Evolutionary conservation across 1,140 invertebrate genomes (phyloP).

Genomic region (Chrysoperla carnea): DNA sequence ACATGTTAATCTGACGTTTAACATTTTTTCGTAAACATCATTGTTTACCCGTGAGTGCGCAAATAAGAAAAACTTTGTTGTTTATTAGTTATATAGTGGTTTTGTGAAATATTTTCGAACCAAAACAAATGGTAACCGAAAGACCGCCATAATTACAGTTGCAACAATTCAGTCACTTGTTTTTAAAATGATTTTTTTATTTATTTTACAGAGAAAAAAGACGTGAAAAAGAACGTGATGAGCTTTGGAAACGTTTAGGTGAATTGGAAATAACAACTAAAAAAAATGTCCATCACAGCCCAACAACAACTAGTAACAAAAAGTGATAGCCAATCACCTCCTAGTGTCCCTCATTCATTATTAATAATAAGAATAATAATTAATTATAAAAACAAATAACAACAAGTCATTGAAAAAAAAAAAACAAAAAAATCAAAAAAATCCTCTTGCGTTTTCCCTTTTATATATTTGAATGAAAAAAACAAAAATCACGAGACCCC

Average conservation of each 20-base stretch:
- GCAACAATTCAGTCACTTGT: background rate
- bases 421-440: background rate
- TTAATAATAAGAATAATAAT: background rate
- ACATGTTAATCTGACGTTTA: too few relatives aligned
- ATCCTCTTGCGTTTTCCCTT: background rate
- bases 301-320: conserved; percentile 20
- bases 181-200: conserved; percentile 1
- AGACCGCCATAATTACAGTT: background rate
- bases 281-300: conserved; percentile 14
- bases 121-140: too few relatives aligned
- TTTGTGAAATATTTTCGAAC: too few relatives aligned
- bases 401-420: background rate
- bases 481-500: too few relatives aligned
- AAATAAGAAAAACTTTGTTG: too few relatives aligned
- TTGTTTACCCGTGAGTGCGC: too few relatives aligned
- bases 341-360: background rate
- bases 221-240: conserved; percentile 83
- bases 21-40: too few relatives aligned
- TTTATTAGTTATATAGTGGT: too few relatives aligned
- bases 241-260: conserved; percentile 81
- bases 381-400: background rate
- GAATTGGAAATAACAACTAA: conserved; percentile 55
- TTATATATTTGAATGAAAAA: too few relatives aligned
- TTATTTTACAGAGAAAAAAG: conserved; percentile 68
- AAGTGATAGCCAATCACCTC: conserved; percentile 17